phyloP scores from a whole-genome alignment of 2,113 vertebrate species.

The Alligator mississippiensis region DNA sequence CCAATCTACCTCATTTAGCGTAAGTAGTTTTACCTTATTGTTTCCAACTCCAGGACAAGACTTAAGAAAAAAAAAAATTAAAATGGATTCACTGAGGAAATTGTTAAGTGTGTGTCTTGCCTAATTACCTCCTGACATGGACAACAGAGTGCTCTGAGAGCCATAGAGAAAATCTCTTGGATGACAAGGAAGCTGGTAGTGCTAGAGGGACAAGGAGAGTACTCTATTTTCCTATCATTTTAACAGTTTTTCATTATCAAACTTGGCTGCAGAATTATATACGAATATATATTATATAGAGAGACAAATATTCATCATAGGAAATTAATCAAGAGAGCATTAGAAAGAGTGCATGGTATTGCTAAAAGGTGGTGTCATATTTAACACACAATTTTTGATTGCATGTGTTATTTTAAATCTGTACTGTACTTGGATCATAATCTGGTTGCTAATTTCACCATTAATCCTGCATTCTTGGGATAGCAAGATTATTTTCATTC shows the following conservation, averaged over 20 bases:
- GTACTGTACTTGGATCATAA: constrained; percentile 6
- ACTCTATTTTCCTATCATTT: no score
- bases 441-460: neutral
- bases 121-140: neutral
- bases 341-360: neutral
- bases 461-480: neutral
- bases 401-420: neutral
- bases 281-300: neutral
- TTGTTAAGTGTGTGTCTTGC: no score
- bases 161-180: neutral
- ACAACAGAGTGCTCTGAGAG: neutral
- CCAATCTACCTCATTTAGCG: no score
- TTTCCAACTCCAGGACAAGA: no score
- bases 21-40: no score
- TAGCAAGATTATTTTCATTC: neutral
- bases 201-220: no score
- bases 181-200: no score
- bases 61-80: no score
- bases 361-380: neutral
- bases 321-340: neutral
- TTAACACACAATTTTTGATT: neutral
- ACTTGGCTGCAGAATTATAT: neutral
- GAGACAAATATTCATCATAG: neutral
- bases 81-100: no score
- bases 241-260: neutral